These are phyloP conservation scores for Dasyornis broadbenti DNA, from an alignment of 2,113 vertebrate species.

Conservation along the genomic window DNA sequence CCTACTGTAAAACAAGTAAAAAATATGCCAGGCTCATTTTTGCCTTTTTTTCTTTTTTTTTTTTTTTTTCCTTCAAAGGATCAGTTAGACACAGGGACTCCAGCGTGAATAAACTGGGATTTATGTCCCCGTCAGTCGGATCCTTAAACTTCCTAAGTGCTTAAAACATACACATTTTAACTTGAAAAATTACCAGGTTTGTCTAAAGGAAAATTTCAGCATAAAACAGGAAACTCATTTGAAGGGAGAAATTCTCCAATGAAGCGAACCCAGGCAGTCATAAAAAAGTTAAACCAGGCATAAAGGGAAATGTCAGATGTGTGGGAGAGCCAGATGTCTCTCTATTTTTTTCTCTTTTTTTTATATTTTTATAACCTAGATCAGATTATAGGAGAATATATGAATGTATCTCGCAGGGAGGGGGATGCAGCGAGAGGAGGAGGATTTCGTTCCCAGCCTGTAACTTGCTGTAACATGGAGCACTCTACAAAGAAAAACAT, in stretches of 20 bases:
- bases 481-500: slow-evolving; percentile 19
- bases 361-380: slow-evolving; percentile 54
- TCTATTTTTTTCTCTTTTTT: not conserved
- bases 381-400: slow-evolving; percentile 59
- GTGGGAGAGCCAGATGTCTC: slow-evolving; percentile 70
- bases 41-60: not conserved
- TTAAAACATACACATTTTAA: slow-evolving; percentile 55
- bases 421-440: not conserved
- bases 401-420: not conserved
- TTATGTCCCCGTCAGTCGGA: slow-evolving; percentile 23
- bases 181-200: slow-evolving; percentile 69
- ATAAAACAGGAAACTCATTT: slow-evolving; percentile 62
- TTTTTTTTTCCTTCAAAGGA: not conserved
- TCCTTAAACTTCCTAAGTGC: slow-evolving; percentile 58
- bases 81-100: slow-evolving; percentile 21
- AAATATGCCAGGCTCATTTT: slow-evolving; percentile 4
- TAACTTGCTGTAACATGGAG: not conserved
- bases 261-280: slow-evolving; percentile 67
- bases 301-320: slow-evolving; percentile 71
- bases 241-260: slow-evolving; percentile 63
- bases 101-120: slow-evolving; percentile 36
- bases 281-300: slow-evolving; percentile 71
- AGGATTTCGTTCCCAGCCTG: not conserved
- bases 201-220: slow-evolving; percentile 64
- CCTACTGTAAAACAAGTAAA: slow-evolving; percentile 35